A percentile compares a stretch with the other conserved stretches of the same genome.
These are phyloP conservation scores for Zosterops hypoxanthus DNA, from an alignment of 2,113 vertebrate species.

Conservation along the genomic window DNA sequence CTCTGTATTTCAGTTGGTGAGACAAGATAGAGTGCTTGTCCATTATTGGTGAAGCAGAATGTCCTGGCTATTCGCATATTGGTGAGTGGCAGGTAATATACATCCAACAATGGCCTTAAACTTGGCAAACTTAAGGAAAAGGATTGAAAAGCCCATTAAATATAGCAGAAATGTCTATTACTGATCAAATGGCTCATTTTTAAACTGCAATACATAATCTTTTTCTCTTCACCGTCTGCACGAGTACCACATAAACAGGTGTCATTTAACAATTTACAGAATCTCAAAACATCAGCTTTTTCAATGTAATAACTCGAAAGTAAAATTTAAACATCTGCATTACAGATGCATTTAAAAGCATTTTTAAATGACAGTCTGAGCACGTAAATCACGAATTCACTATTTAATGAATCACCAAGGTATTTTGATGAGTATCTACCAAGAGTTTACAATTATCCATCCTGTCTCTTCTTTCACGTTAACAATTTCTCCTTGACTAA, in stretches of 20 bases:
- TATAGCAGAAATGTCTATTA: neutral
- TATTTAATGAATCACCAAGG: neutral
- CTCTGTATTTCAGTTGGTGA: slow-evolving; percentile 98
- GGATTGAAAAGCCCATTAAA: slow-evolving; percentile 27
- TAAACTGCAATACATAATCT: neutral
- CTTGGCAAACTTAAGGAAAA: slow-evolving; percentile 88
- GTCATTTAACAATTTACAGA: neutral
- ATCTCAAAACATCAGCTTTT: neutral
- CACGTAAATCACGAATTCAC: neutral
- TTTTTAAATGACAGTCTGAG: neutral
- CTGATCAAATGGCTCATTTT: neutral
- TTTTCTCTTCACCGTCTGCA: neutral
- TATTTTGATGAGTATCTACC: neutral
- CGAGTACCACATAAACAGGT: neutral
- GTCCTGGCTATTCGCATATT: slow-evolving; percentile 99
- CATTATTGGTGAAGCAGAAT: slow-evolving; percentile 98
- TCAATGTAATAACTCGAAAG: neutral
- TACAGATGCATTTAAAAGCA: neutral
- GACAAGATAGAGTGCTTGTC: slow-evolving; percentile 95
- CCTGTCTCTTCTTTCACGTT: neutral
- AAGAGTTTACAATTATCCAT: neutral
- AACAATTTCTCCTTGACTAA: neutral
- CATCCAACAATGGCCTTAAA: slow-evolving; percentile 94
- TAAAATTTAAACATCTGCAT: neutral
- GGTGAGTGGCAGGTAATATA: slow-evolving; percentile 97